Evolutionary conservation across 2,113 vertebrate species (phyloP), one percentile per base, ranked within the genome.

Genomic region (zebrafish (Danio rerio)): DNA sequence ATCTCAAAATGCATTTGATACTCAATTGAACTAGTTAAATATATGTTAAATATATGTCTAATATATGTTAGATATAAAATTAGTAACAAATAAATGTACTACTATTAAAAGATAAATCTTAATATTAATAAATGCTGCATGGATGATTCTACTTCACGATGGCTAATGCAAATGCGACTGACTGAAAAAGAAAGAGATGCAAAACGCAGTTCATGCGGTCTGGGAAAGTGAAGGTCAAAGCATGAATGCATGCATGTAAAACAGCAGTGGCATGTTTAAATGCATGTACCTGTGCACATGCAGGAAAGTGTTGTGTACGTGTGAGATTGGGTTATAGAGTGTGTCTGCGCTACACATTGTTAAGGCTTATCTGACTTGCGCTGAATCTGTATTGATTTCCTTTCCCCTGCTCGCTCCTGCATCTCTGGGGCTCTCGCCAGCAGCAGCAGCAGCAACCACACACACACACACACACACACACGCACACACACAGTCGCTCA

Each of bases 291-390:
- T 73, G 81, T 77, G 66, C 9, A n/a, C 52, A 45, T 40, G 45
- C 15, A 53, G 66, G 47, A 83, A 47, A 2, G 47, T 18, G 43
- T 21, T 83, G 83, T 77, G 84, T 84, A 71, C 80, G 82, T 85
- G 91, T 92, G 92, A 90, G 93, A 92, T 90, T 90, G 87, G 89
- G 91, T 93, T 94, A 93, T 92, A 93, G 91, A 93, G 92, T 92
- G 92, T 91, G 92, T 91, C 89, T 93, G 92, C 90, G 88, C 91
- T 91, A 92, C 92, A 92, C 90, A 93, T 93, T 94, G 92, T 92
- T 93, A 92, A 93, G 91, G 91, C 93, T 94, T 94, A 94, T 95
- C 94, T 92, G 93, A 93, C 93, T 94, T 86, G 88, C 84, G 90
- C 90, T 84, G 92, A 94, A 91, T 91, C 90, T 89, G 90, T 93